A percentile compares a stretch with the other conserved stretches of the same genome.
phyloP scores from a whole-genome alignment of 2,888 invertebrate genomes.

The Temnothorax unifasciatus region DNA sequence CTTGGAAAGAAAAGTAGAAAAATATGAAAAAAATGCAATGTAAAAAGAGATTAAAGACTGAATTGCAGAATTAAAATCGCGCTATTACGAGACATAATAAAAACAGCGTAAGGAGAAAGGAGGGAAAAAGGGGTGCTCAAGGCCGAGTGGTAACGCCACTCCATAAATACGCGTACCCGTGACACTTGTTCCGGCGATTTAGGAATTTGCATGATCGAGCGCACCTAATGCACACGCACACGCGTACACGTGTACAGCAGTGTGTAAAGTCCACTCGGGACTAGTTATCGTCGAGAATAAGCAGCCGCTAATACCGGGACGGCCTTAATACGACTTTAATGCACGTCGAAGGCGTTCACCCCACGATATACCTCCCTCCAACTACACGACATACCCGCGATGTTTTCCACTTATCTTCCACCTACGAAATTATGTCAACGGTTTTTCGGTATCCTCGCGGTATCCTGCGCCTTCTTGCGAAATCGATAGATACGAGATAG shows the following conservation, averaged over 20 bases:
- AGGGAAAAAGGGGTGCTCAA: constrained; percentile 47
- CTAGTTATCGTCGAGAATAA: constrained; percentile 66
- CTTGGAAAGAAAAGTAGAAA: not conserved
- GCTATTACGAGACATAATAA: constrained; percentile 26
- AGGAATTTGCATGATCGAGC: constrained; percentile 76
- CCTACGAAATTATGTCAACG: constrained; percentile 29
- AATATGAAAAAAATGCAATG: not conserved
- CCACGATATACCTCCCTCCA: constrained; percentile 25
- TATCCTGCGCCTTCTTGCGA: constrained; percentile 59
- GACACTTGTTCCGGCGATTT: constrained; percentile 75
- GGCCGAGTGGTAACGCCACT: constrained; percentile 42
- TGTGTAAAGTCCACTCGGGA: constrained; percentile 48
- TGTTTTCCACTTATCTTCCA: constrained; percentile 4
- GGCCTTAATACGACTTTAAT: constrained; percentile 80
- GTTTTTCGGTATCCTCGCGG: constrained; percentile 59
- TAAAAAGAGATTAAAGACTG: constrained; percentile 3
- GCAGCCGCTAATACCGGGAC: constrained; percentile 67
- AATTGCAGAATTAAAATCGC: not conserved
- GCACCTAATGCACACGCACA: constrained; percentile 62
- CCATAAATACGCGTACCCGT: constrained; percentile 40
- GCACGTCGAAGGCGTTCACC: constrained; percentile 71
- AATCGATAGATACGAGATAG: constrained; percentile 63
- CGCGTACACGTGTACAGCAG: not conserved
- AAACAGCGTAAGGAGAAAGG: constrained; percentile 9
- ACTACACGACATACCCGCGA: not conserved